Evolutionary conservation across 1,140 invertebrate species (phyloP), one percentile per base, ranked within the genome.

Genomic region (Ceratosolen solmsi): DNA sequence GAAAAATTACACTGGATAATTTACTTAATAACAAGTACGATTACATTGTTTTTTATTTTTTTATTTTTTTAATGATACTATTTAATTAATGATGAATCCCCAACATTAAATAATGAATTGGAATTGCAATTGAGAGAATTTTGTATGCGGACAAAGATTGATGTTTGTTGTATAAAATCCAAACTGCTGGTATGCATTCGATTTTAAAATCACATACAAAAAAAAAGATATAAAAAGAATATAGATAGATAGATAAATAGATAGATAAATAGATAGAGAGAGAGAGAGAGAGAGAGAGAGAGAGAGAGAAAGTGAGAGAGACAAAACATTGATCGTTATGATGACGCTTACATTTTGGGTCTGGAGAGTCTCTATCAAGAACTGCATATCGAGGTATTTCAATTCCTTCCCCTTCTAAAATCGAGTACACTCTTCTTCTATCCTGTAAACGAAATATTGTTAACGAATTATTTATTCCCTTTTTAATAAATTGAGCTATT

Each of bases 371-470:
- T 90, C 98, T 94, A 91, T 99, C 97, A 58, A 99, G 92, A 27
- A 99, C 98, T 36, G 98, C 98, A 94, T 99, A 99, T 81, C 98
- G 93, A 20, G 99, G 99, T 92, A 99, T 97, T 91, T 99, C 97
- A 85, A 99, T 99, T 33, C 98, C 98, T 91, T 99, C 97, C 80
- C 95, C 94, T 88, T 98, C 95, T 85, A 99, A 92, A 86, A 99
- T 98, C 54, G 97, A 94, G 92, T 99, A 99, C 0, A 99, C 99
- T 92, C 95, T 96, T 89, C 98, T 93, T 84, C 99, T 93, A 91
- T 98, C 96, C 94, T 95, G 89, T 71, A 84, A 22, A 22, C 1
- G 74, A 87, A 88, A 1, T 27, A 5, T 20, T 60, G 7, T 41
- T 1, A 63, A 60, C 8, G 22, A 30, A 54, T 73, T 2, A 58